Base-by-base conservation (phyloP, 2,888 invertebrate species). In the Heteropelma amictum region DNA sequence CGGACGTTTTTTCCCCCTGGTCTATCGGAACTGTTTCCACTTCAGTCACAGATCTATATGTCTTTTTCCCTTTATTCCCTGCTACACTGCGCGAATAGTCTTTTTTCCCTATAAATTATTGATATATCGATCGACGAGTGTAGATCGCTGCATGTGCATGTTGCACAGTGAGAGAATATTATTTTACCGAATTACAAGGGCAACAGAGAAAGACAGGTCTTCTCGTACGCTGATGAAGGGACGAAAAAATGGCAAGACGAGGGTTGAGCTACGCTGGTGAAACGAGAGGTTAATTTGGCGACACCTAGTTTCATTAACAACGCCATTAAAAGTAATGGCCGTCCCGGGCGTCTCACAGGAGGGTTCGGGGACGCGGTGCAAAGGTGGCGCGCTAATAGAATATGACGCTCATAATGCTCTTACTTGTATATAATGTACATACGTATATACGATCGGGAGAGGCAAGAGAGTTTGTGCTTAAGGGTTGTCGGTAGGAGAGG, bases 251-350 rank as follows among this genome's bases (percentile, higher is more conserved):
- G 0, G 3, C 3, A 12, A 0, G 6, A 26, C 42, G 12, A 33
- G 30, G 54, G 85, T 87, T 87, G 87, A 87, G 87, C 84, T 86
- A 84, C 83, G 82, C 86, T 83, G 78, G 84, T 84, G 86, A 81
- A 87, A 87, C 84, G 87, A 83, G 86, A 84, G 85, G 87, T 87
- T 87, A 87, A 87, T 87, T 87, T 86, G 87, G 87, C 86, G 87
- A 87, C 87, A 87, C 86, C 87, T 86, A 86, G 87, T 87, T 87
- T 87, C 87, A 87, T 87, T 87, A 87, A 87, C 87, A 87, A 87
- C 87, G 86, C 87, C 85, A 87, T 87, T 87, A 87, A 87, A 87
- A 87, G 87, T 87, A 87, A 87, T 87, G 87, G 86, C 82, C 83
- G 82, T 82, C 84, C 73, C 69, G 79, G 75, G 79, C 56, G 67